Base-by-base conservation (phyloP, 1,140 invertebrate genomes). In the Maniola jurtina region DNA sequence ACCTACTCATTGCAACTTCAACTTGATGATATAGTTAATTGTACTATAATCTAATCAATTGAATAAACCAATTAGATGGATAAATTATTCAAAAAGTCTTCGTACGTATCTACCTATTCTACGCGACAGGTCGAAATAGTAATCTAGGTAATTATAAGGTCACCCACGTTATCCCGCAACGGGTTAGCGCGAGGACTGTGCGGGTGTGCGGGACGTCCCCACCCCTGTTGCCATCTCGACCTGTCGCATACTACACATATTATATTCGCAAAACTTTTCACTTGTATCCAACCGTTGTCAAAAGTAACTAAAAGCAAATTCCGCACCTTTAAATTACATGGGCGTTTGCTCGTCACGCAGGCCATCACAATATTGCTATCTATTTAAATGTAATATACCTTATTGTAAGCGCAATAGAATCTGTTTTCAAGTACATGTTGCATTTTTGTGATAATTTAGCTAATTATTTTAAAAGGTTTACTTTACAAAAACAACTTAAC, bases 311-410 rank as follows among this genome's bases (percentile, higher is more conserved):
- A 62, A 67, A 61, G 60, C n/a, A 62, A 48, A 70, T 67, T 70
- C 72, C 80, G 60, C 80, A 73, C 77, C 80, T 72, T 68, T 73
- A 80, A 80, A 79, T 79, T 70, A 83, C 77, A 76, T 73, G 77
- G 77, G 77, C 72, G 76, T 76, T 74, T 71, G 64, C 73, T 71
- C 60, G 79, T 82, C 80, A 83, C 80, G 78, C 80, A 77, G 68
- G 42, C 40, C 8, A 52, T 57, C 33, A 55, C 52, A 54, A 55
- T 2, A 42, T 52, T 57, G 13, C 6, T 5, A 57, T 57, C 55
- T 11, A 38, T 57, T 0, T 35, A 7, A 40, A 40, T 14, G 34
- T 36, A 57, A 2, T 42, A 25, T 52, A 61, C 47, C 48, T 16
- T 61, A 52, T 14, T 16, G 25, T 25, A 10, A 15, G 16, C 11